Percentiles rank a stretch among this genome's conserved stretches.
phyloP scores from a whole-genome alignment of 2,113 vertebrate species.

The Tenebrosternarchus preto region DNA sequence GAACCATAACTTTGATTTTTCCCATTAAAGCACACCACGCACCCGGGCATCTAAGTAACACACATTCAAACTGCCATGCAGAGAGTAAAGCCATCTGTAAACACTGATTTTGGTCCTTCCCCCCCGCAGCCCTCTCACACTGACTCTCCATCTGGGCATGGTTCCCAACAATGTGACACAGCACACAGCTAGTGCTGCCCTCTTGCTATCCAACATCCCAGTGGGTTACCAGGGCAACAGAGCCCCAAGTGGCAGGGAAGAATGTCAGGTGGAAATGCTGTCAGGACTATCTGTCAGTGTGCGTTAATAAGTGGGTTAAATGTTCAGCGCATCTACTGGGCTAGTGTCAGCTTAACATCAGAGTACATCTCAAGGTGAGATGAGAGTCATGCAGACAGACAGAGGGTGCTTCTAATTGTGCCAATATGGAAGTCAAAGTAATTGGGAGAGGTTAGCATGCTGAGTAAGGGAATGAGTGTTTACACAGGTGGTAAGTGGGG shows the following conservation, averaged over 20 bases:
- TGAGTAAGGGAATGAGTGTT: not conserved
- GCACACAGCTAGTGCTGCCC: conserved; percentile 48
- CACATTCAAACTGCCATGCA: not conserved
- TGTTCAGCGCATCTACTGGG: conserved; percentile 64
- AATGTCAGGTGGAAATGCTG: conserved; percentile 70
- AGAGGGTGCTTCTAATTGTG: conserved; percentile 7
- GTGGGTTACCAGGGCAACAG: conserved; percentile 65
- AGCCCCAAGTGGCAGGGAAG: conserved; percentile 51
- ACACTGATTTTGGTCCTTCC: too few relatives aligned
- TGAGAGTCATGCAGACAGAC: not conserved
- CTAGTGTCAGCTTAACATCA: conserved; percentile 70
- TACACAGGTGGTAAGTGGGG: not conserved
- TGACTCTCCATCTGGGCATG: conserved; percentile 70
- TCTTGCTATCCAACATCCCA: conserved; percentile 44
- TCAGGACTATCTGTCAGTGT: conserved; percentile 79
- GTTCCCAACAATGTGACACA: conserved; percentile 75
- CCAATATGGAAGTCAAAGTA: not conserved
- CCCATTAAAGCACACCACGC: not conserved
- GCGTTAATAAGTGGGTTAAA: conserved; percentile 75
- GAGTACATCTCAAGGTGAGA: conserved; percentile 57
- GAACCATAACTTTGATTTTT: not conserved
- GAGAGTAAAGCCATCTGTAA: too few relatives aligned
- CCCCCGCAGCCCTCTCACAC: conserved; percentile 54
- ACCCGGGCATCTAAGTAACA: not conserved
- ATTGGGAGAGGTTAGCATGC: not conserved